Evolutionary conservation across 2,113 vertebrate genomes (phyloP).

Genomic region (Anolis sagrei): DNA sequence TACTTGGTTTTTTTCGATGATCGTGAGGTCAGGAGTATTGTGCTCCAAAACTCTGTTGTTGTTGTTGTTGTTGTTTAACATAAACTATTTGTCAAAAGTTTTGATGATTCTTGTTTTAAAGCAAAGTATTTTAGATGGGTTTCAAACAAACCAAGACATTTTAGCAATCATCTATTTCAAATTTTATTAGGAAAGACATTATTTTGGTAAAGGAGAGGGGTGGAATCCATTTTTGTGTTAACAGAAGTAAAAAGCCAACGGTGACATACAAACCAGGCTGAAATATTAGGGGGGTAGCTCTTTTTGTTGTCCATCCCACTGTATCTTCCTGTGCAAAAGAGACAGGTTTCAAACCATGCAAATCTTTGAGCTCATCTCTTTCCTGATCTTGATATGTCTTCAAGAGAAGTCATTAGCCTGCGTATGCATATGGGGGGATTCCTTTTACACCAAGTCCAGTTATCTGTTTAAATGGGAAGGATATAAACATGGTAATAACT

Average conservation of each 20-base stretch:
- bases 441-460: constrained; percentile 89
- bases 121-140: background rate
- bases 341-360: background rate
- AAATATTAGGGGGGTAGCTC: constrained; percentile 12
- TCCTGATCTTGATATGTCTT: constrained; percentile 12
- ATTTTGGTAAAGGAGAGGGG: constrained; percentile 37
- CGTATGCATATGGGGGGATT: constrained; percentile 79
- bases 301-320: background rate
- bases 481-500: background rate
- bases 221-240: constrained; percentile 1
- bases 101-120: background rate
- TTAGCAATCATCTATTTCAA: constrained; percentile 35
- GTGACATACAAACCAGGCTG: background rate
- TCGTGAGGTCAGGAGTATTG: too few relatives aligned
- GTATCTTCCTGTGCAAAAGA: constrained; percentile 7
- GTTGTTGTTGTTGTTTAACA: background rate
- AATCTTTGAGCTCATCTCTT: background rate
- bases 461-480: constrained; percentile 75
- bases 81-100: background rate
- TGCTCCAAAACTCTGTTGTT: too few relatives aligned
- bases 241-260: background rate
- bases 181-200: constrained; percentile 32
- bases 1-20: too few relatives aligned
- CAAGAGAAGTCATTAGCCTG: constrained; percentile 70
- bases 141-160: constrained; percentile 17